Conservation (phyloP, 2,888 invertebrate species). For the Cephonodes hylas region DNA sequence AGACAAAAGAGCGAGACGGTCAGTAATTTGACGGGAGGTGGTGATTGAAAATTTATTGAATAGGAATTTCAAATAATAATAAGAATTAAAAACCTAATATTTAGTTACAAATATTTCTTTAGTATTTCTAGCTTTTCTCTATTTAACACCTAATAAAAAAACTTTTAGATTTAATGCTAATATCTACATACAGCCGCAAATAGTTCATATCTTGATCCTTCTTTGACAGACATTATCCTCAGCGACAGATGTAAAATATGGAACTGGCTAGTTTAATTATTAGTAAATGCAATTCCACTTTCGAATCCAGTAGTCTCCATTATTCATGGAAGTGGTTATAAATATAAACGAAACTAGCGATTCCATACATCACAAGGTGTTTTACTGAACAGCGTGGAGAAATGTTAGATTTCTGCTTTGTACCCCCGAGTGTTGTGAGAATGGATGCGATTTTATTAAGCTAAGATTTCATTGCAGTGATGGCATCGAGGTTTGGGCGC, state of each 20-base stretch:
- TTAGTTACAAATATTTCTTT: too few species aligned
- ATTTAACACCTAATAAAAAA: too few species aligned
- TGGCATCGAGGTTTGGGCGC: too few species aligned
- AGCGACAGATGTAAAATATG: background rate
- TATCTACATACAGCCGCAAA: too few species aligned
- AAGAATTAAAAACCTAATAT: too few species aligned
- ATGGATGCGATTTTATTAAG: background rate
- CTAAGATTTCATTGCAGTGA: too few species aligned
- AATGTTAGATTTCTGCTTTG: constrained; percentile 36
- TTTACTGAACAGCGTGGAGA: constrained; percentile 34
- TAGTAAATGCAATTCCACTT: constrained; percentile 33
- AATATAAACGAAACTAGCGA: constrained; percentile 44
- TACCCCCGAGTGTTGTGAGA: constrained; percentile 5
- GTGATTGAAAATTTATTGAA: too few species aligned
- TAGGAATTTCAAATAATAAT: too few species aligned
- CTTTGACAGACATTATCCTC: background rate
- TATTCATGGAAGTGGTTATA: constrained; percentile 43
- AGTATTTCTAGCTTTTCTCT: too few species aligned
- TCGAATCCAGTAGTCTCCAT: constrained; percentile 43
- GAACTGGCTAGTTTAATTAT: background rate
- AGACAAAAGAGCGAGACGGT: too few species aligned
- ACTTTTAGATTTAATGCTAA: too few species aligned
- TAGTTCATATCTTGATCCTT: background rate
- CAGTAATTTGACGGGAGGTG: too few species aligned
- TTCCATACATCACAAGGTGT: constrained; percentile 48